Percentiles rank a stretch among this genome's conserved stretches.
phyloP scores from a whole-genome alignment of 2,888 invertebrate species.

The Heliconius hortense region DNA sequence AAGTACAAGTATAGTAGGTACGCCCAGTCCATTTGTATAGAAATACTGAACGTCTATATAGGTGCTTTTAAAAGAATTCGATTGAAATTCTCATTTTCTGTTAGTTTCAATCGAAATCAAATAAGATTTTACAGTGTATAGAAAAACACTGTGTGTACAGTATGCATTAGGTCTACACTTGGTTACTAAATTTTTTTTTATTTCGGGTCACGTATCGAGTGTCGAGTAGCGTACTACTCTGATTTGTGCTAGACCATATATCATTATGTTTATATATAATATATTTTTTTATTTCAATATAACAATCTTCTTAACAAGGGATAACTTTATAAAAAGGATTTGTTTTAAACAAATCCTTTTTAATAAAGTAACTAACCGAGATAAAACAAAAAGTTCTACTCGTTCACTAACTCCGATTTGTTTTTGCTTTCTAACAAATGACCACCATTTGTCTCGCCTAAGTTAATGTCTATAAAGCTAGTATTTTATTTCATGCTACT shows the following conservation, averaged over 20 bases:
- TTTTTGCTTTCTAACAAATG: conserved; percentile 14
- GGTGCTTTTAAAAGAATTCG: conserved; percentile 8
- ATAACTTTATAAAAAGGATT: too few species aligned
- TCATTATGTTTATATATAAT: too few species aligned
- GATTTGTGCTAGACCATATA: too few species aligned
- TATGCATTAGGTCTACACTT: not conserved
- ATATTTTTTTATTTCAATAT: not conserved
- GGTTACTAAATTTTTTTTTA: too few species aligned
- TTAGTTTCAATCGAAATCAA: conserved; percentile 1
- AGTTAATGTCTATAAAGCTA: conserved; percentile 7
- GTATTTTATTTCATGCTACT: not conserved
- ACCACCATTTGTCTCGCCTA: conserved; percentile 13
- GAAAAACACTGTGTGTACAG: not conserved
- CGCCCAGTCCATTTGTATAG: conserved; percentile 20
- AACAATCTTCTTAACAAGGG: not conserved
- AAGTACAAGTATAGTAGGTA: not conserved
- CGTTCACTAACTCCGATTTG: conserved; percentile 18
- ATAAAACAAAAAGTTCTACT: conserved; percentile 19
- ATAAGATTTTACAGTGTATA: not conserved
- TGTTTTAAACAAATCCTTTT: conserved; percentile 9
- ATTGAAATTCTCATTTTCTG: not conserved
- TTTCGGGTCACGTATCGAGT: too few species aligned
- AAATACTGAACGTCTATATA: conserved; percentile 4
- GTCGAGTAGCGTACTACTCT: too few species aligned
- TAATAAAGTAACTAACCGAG: conserved; percentile 10